Conservation (phyloP, 2,113 vertebrate species). For the Prolemur simus region DNA sequence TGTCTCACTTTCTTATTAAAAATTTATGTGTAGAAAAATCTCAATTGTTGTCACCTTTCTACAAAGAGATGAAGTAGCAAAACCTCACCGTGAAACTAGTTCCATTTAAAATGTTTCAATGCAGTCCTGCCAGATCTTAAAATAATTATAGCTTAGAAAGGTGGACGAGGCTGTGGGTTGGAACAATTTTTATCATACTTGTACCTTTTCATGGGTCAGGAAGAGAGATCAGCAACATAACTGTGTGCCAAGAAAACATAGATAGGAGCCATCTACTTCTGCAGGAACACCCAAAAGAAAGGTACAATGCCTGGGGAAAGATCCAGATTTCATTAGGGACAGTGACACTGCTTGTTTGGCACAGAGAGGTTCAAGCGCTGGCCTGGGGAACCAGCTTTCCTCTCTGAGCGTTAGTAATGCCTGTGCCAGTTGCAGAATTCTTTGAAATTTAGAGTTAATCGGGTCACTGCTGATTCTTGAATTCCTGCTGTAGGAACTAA, state of each 20-base stretch:
- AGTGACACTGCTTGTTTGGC: not conserved
- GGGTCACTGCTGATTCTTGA: slow-evolving; percentile 9
- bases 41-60: slow-evolving; percentile 53
- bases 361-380: not conserved
- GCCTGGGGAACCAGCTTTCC: not conserved
- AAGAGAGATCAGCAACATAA: slow-evolving; percentile 1
- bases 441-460: slow-evolving; percentile 30
- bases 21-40: slow-evolving; percentile 46
- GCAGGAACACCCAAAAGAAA: not conserved
- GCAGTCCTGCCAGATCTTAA: slow-evolving; percentile 35
- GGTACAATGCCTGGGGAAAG: not conserved
- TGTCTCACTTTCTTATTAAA: slow-evolving; percentile 54
- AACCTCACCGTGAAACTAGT: slow-evolving; percentile 40
- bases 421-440: not conserved
- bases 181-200: not conserved
- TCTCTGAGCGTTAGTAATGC: not conserved
- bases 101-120: slow-evolving; percentile 47
- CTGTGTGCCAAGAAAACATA: not conserved
- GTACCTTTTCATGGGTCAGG: not conserved
- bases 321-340: not conserved
- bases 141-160: slow-evolving; percentile 49
- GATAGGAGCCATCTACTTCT: not conserved
- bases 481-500: not conserved
- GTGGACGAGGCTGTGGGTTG: not conserved
- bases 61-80: slow-evolving; percentile 56